Base-by-base conservation (phyloP, 2,797 vertebrate genomes). In the Phrynocephalus forsythii region DNA sequence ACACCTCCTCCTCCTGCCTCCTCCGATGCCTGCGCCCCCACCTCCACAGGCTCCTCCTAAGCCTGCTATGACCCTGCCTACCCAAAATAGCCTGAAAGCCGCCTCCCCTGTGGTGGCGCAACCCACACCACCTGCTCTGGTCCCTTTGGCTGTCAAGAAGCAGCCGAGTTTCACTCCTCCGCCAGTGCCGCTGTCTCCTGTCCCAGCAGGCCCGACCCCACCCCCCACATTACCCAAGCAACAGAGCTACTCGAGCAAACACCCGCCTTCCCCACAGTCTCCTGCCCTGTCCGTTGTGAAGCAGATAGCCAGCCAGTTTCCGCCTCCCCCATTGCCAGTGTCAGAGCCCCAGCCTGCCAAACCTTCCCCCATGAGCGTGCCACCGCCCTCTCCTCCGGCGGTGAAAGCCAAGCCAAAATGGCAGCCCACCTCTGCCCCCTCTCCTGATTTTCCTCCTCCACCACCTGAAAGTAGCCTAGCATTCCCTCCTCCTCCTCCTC, bases 371-470 rank as follows among this genome's bases (percentile, higher is more conserved):
- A 97, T 97, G 91, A 95, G 84, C 0, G 69, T 87, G 91, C 94
- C 96, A 15, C 98, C 98, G 0, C 97, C 97, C 73, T 99, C 98
- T 0, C 98, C 98, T 16, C 98, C 98, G 18, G 98, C 98, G 10
- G 98, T 99, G 75, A 99, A 99, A 93, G 97, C 97, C 72, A 99
- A 99, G 94, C 98, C 98, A 89, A 98, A 97, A 94, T 99, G 98
- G 98, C 98, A 99, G 94, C 98, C 98, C 0, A 95, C 97, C 38
- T 86, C 96, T 0, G 89, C 88, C 83, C 95, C 96, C 2, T 98
- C 95, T 7, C 97, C 98, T 0, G 98, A 98, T 68, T 99, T 99
- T 38, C 98, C 98, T 0, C 99, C 99, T 67, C 98, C 98, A 63
- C 98, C 98, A 9, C 97, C 97, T 6, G 98, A 98, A 67, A 97